phyloP scores from a whole-genome alignment of 2,888 invertebrate genomes.

The Dolomedes plantarius region DNA sequence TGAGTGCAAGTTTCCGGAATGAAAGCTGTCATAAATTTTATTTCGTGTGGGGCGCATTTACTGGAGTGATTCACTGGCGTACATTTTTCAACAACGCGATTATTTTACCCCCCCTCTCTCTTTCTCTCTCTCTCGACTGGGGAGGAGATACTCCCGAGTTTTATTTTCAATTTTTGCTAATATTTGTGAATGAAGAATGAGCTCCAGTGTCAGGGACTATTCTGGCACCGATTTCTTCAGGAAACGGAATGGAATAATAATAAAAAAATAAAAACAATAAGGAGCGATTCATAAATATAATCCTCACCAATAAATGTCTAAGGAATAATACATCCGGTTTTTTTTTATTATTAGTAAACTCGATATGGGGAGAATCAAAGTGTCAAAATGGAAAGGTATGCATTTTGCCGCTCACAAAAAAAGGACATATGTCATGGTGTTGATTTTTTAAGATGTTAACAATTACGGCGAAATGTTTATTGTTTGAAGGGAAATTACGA shows the following conservation, averaged over 20 bases:
- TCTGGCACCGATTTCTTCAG: neutral
- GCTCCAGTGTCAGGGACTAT: conserved; percentile 22
- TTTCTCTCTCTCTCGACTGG: neutral
- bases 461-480: too few relatives aligned
- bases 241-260: neutral
- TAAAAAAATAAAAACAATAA: neutral
- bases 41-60: conserved; percentile 47
- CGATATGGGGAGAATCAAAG: neutral
- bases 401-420: too few relatives aligned
- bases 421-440: too few relatives aligned
- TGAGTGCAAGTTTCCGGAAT: conserved; percentile 61
- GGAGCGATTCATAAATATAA: conserved; percentile 7
- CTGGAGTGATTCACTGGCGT: conserved; percentile 55
- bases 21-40: conserved; percentile 66
- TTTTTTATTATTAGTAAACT: neutral
- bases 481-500: too few relatives aligned
- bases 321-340: neutral
- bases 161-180: conserved; percentile 29
- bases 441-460: too few relatives aligned
- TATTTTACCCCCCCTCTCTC: conserved; percentile 36
- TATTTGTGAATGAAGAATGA: conserved; percentile 64
- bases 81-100: conserved; percentile 67
- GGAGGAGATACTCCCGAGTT: conserved; percentile 33
- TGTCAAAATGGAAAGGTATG: neutral
- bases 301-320: neutral